phyloP scores from a whole-genome alignment of 2,113 vertebrate genomes.

The Pteruthius melanotis region DNA sequence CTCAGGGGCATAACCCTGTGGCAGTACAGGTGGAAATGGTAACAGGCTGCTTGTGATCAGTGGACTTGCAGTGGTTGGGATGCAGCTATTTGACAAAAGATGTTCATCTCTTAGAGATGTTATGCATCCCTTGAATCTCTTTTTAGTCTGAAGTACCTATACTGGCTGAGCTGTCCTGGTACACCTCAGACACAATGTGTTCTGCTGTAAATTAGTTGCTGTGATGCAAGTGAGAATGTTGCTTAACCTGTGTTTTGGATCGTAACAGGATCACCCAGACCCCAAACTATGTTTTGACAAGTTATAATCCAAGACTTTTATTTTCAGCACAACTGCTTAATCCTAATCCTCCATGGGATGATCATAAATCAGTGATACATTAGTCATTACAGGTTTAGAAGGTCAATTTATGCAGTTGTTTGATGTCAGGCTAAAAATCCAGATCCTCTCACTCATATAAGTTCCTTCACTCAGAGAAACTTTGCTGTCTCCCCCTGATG shows the following conservation, averaged over 20 bases:
- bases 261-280: not conserved
- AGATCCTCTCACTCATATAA: not conserved
- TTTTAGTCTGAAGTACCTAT: not conserved
- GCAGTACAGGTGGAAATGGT: not conserved
- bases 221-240: not conserved
- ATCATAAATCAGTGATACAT: not conserved
- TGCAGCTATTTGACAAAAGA: not conserved
- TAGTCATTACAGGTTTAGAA: not conserved
- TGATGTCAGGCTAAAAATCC: not conserved
- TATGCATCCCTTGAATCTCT: rapidly evolving
- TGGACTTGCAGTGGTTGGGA: rapidly evolving
- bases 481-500: not conserved
- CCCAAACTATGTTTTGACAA: not conserved
- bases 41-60: not conserved
- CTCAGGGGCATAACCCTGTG: rapidly evolving
- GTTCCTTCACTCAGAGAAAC: not conserved
- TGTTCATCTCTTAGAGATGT: not conserved
- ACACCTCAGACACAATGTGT: not conserved
- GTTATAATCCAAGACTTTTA: not conserved
- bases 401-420: not conserved
- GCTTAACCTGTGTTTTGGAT: not conserved
- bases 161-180: not conserved
- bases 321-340: not conserved
- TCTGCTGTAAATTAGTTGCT: not conserved
- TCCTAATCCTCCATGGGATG: not conserved